Evolutionary conservation across 2,888 invertebrate genomes (phyloP).

Genomic region (Cataglyphis cursor): DNA sequence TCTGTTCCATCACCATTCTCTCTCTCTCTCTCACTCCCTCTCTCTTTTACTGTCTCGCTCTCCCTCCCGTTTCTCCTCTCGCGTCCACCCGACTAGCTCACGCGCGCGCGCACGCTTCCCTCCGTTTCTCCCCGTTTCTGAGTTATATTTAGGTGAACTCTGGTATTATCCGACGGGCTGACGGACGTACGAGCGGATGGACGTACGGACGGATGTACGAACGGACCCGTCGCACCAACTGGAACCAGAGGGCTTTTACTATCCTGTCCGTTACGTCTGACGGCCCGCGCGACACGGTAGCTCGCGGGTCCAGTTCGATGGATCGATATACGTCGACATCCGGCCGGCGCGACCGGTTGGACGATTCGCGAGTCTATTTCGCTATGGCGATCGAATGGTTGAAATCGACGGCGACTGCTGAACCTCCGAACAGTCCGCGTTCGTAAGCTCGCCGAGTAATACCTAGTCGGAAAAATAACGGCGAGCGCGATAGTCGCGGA

Average conservation of each 20-base stretch:
- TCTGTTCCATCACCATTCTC: background rate
- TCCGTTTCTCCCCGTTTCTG: slow-evolving; percentile 56
- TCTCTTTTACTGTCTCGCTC: slow-evolving; percentile 8
- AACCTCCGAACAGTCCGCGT: background rate
- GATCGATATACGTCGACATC: slow-evolving; percentile 73
- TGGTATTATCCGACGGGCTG: slow-evolving; percentile 79
- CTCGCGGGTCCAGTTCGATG: slow-evolving; percentile 73
- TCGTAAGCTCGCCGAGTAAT: background rate
- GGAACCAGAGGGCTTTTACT: slow-evolving; percentile 76
- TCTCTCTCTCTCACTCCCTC: background rate
- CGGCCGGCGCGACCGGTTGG: slow-evolving; percentile 56
- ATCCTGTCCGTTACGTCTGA: slow-evolving; percentile 79
- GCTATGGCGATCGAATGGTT: background rate
- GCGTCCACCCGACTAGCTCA: background rate
- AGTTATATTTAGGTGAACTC: slow-evolving; percentile 83
- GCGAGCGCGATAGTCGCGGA: background rate
- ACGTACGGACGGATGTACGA: slow-evolving; percentile 74
- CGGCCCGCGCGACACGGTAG: slow-evolving; percentile 72
- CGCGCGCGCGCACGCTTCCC: background rate
- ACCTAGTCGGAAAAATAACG: slow-evolving; percentile 21
- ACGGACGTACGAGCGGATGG: slow-evolving; percentile 77
- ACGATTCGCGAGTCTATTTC: slow-evolving; percentile 59
- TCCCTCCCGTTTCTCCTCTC: background rate
- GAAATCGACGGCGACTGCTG: slow-evolving; percentile 16
- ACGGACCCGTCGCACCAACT: slow-evolving; percentile 71